Conservation (phyloP, 1,140 invertebrate genomes). For the Sarcophaga bullata region DNA sequence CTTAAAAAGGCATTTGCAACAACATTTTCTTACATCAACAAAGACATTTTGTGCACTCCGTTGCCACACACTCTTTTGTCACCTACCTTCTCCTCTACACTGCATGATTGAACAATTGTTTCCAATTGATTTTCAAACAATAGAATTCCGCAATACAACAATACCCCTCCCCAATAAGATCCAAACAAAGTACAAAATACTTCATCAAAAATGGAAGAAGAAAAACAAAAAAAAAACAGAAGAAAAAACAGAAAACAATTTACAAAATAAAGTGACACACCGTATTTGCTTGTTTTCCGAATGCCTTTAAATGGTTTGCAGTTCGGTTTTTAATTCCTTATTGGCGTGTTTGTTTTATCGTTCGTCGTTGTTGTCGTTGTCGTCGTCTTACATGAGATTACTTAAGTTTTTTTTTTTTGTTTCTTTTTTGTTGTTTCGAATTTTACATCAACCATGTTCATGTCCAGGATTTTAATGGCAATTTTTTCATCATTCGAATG, state of each 20-base stretch:
- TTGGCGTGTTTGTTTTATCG: neutral
- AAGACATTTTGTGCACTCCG: neutral
- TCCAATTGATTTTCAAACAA: neutral
- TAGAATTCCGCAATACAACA: neutral
- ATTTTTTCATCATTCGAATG: too few species aligned
- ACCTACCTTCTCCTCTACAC: too few species aligned
- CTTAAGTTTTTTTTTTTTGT: neutral
- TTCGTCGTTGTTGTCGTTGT: too few species aligned
- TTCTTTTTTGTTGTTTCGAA: neutral
- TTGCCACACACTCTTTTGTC: neutral
- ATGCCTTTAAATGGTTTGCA: neutral
- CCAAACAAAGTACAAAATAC: neutral
- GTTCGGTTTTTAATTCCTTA: constrained; percentile 6
- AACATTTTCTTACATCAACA: constrained; percentile 26
- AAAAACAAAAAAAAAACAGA: too few species aligned
- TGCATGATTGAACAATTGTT: too few species aligned
- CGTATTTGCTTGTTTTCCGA: neutral
- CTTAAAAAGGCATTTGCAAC: neutral
- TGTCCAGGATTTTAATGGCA: too few species aligned
- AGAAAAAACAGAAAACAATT: too few species aligned
- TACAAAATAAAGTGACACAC: neutral
- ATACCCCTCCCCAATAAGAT: neutral
- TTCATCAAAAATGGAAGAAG: too few species aligned
- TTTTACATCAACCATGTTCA: neutral
- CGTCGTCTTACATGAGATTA: too few species aligned